Percentiles rank a stretch among this genome's conserved stretches.
Evolutionary conservation across 30 jellyfish, hydroid and myxozoan genomes (phyloP).

Genomic region (Cassiopea andromeda): DNA sequence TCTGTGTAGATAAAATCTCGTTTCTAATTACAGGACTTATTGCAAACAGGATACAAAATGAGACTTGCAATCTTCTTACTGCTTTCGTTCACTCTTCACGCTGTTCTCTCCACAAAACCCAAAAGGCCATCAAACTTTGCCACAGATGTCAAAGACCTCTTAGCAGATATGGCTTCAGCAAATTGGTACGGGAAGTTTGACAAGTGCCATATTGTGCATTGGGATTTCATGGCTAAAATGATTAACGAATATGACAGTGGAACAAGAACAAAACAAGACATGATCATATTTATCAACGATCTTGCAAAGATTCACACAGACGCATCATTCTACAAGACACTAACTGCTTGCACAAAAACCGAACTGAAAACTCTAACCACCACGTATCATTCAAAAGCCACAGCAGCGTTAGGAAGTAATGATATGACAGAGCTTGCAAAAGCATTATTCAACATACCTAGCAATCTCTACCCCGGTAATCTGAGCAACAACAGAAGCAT

Average conservation of each 20-base stretch:
- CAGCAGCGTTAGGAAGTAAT: not conserved
- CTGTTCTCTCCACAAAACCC: not conserved
- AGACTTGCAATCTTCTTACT: not conserved
- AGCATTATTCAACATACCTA: not conserved
- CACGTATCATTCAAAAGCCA: not conserved
- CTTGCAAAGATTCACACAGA: not conserved
- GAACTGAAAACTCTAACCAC: not conserved
- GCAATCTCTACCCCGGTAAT: not conserved
- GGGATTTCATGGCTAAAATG: not conserved
- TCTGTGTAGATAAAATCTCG: not conserved
- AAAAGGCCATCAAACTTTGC: not conserved
- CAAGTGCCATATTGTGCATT: not conserved
- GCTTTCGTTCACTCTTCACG: not conserved
- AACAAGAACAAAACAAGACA: not conserved
- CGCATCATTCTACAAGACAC: not conserved
- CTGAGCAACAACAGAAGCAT: not conserved
- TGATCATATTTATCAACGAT: not conserved
- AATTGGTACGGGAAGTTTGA: not conserved
- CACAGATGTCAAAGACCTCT: not conserved
- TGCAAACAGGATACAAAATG: not conserved
- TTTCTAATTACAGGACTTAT: not conserved
- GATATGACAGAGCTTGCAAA: not conserved
- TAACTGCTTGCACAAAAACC: not conserved
- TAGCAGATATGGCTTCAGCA: not conserved
- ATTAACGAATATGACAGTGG: not conserved